phyloP scores from a whole-genome alignment of 2,888 invertebrate genomes.

The Calephelis perditalis region DNA sequence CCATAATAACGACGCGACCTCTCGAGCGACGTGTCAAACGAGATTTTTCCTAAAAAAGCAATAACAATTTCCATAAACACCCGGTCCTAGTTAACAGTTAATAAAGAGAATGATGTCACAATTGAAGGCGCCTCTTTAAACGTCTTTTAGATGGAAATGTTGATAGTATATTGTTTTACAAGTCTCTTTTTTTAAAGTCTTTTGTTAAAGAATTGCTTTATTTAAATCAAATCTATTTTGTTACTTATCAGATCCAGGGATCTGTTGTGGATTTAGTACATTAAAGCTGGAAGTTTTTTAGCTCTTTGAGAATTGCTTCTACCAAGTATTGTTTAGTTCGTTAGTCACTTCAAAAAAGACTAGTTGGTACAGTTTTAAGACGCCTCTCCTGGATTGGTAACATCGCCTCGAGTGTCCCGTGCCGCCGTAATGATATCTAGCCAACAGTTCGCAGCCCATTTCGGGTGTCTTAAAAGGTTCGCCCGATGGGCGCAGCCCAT shows the following conservation, averaged over 20 bases:
- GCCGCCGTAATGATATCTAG: no score
- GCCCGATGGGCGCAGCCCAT: no score
- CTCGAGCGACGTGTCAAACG: constrained; percentile 67
- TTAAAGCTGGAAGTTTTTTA: no score
- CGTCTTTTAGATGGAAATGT: constrained; percentile 69
- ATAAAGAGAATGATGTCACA: constrained; percentile 73
- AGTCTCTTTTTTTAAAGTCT: constrained; percentile 39
- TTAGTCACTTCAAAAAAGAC: no score
- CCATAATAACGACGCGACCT: constrained; percentile 62
- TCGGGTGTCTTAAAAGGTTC: no score
- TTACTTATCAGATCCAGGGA: constrained; percentile 8
- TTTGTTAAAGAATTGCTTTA: constrained; percentile 34
- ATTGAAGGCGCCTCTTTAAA: constrained; percentile 66
- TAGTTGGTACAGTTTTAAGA: no score
- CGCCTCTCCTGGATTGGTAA: no score
- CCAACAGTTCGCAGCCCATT: no score
- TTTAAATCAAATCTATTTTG: constrained; percentile 34
- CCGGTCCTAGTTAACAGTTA: constrained; percentile 76
- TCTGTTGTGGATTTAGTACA: not conserved
- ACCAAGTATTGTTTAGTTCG: no score
- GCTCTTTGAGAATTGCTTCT: no score
- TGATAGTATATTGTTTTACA: constrained; percentile 68
- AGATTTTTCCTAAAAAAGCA: constrained; percentile 73
- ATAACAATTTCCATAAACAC: constrained; percentile 78
- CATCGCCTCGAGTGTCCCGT: no score